A percentile compares a stretch with the other conserved stretches of the same genome.
These are phyloP conservation scores for Montipora cactus DNA, from an alignment of 64 coral and sea anemone species.

Conservation along the genomic window DNA sequence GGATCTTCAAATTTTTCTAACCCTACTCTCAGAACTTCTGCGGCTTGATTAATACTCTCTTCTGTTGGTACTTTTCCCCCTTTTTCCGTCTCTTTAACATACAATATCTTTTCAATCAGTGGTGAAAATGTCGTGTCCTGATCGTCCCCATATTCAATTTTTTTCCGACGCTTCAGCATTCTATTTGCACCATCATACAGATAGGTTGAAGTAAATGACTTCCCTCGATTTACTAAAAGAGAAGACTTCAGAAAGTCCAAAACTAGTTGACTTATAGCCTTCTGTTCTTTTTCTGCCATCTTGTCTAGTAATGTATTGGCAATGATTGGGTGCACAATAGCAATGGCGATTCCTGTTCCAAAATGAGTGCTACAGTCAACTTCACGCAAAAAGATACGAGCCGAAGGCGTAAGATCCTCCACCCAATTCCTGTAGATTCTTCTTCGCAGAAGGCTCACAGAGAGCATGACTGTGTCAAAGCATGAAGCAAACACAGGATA, in stretches of 20 bases:
- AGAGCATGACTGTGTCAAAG: conserved; percentile 64
- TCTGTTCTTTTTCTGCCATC: neutral
- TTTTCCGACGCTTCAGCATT: conserved; percentile 67
- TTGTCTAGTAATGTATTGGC: conserved; percentile 30
- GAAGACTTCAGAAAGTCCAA: conserved; percentile 41
- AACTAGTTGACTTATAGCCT: conserved; percentile 25
- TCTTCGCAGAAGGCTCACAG: conserved; percentile 12
- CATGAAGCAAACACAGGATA: conserved; percentile 52
- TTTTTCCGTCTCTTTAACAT: neutral
- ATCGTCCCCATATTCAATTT: conserved; percentile 66
- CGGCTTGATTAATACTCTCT: conserved; percentile 42
- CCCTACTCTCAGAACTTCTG: conserved; percentile 33
- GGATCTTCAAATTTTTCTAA: conserved; percentile 60
- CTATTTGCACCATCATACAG: conserved; percentile 32
- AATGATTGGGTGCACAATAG: conserved; percentile 62
- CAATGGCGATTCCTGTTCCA: conserved; percentile 71
- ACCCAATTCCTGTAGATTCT: conserved; percentile 48
- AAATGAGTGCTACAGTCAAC: conserved; percentile 21
- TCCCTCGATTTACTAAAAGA: conserved; percentile 9
- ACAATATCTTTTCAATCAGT: conserved; percentile 74
- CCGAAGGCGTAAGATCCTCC: conserved; percentile 52
- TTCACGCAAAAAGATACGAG: conserved; percentile 58
- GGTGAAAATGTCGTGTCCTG: conserved; percentile 65
- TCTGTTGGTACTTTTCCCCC: conserved; percentile 10
- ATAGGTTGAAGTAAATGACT: neutral